Evolutionary conservation across 2,888 invertebrate genomes (phyloP), one percentile per base, ranked within the genome.

Genomic region (Leptarthrus brevirostris): DNA sequence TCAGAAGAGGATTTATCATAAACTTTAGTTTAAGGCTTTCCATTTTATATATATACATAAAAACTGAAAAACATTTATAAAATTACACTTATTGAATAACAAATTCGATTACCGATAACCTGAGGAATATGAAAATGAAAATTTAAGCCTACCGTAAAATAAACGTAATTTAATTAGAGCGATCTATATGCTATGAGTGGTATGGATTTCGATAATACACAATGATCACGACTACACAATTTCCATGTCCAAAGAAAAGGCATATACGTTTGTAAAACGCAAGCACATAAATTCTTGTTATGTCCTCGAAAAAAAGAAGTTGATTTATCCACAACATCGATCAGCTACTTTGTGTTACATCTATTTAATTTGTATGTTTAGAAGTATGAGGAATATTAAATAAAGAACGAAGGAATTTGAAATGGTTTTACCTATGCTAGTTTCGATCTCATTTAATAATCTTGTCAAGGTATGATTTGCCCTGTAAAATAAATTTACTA

Each of bases 331-430:
- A 16, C 44, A 44, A n/a, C n/a, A n/a, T n/a, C n/a, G n/a, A n/a
- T n/a, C 16, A 12, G 12, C 4, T 8, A 44, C 12, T 40, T 61
- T 40, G 20, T 61, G 40, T 61, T 61, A 56, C 24, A 30, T 56
- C 16, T 26, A 61, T 44, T 44, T 44, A 44, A 44, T 40, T 61
- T 61, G 61, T 61, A 40, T 61, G 18, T 61, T 61, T n/a, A 58
- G 16, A 40, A 36, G 36, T 61, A 61, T 20, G 30, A 10, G 36
- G n/a, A 40, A 34, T 36, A 61, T 12, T 12, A 40, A 61, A 61
- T 36, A 58, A 58, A 58, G 18, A 18, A 61, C 8, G 8, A 16
- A 30, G 24, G 18, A 58, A 20, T 12, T 44, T 12, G 12, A 44
- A 8, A 12, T 44, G 16, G n/a, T 44, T 44, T 12, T 12, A 4